phyloP scores from a whole-genome alignment of 2,113 vertebrate genomes.

The Peromyscus maniculatus region DNA sequence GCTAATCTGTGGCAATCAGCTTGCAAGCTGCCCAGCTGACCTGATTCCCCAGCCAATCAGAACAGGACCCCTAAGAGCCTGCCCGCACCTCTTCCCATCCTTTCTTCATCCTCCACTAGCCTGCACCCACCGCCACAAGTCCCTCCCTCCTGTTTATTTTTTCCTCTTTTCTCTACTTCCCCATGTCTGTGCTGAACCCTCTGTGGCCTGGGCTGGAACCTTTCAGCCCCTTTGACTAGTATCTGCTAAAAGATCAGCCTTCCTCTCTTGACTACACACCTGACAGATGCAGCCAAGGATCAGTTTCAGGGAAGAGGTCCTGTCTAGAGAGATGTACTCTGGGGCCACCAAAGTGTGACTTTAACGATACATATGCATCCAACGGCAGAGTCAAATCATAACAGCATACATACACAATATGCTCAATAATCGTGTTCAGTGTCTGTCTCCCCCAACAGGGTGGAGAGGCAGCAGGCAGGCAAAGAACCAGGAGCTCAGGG shows the following conservation, averaged over 20 bases:
- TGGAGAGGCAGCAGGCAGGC: neutral
- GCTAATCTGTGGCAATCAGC: conserved; percentile 66
- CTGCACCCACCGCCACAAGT: neutral
- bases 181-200: neutral
- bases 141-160: neutral
- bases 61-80: neutral
- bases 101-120: neutral
- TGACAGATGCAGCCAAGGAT: neutral
- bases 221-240: neutral
- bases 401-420: neutral
- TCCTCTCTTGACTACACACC: neutral
- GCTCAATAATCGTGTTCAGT: neutral
- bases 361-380: neutral
- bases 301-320: neutral
- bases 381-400: neutral
- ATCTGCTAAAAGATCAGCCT: neutral
- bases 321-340: neutral
- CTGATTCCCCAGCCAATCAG: conserved; percentile 43
- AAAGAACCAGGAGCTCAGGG: neutral
- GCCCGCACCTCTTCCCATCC: neutral
- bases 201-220: neutral
- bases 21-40: conserved; percentile 4
- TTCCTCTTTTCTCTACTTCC: neutral
- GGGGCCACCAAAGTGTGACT: neutral
- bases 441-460: neutral